Percentiles rank a stretch among this genome's conserved stretches.
Conservation (phyloP, 2,888 invertebrate species). For the Schizaphis graminum region DNA sequence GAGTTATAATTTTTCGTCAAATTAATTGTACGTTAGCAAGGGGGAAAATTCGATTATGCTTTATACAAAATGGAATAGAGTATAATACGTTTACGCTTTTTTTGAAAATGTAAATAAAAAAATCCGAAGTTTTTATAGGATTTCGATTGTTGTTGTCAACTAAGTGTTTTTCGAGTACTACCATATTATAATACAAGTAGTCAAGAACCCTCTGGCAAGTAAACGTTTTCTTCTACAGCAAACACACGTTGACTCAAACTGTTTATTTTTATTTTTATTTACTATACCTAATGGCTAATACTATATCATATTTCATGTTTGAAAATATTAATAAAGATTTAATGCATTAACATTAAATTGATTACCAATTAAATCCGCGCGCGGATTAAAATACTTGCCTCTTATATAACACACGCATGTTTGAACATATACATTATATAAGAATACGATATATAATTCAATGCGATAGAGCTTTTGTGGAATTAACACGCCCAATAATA, state of each 20-base stretch:
- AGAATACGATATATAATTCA: not conserved
- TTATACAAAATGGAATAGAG: not conserved
- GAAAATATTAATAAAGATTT: not conserved
- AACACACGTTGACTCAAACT: not conserved
- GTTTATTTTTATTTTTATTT: not conserved
- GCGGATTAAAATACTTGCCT: not conserved
- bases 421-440: not conserved
- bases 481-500: constrained; percentile 14
- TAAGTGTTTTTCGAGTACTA: constrained; percentile 19
- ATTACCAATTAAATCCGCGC: not conserved
- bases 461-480: not conserved
- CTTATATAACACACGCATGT: not conserved
- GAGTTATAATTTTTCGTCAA: not conserved
- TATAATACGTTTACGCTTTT: not conserved
- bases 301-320: not conserved
- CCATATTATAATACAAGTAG: not conserved
- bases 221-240: not conserved
- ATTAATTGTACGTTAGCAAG: not conserved
- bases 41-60: constrained; percentile 1
- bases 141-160: constrained; percentile 22
- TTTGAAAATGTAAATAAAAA: constrained; percentile 27
- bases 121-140: not conserved
- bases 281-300: not conserved
- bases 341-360: not conserved
- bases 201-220: constrained; percentile 6